These are phyloP conservation scores for Cynaeus angustus DNA, from an alignment of 2,888 invertebrate species.

Conservation along the genomic window DNA sequence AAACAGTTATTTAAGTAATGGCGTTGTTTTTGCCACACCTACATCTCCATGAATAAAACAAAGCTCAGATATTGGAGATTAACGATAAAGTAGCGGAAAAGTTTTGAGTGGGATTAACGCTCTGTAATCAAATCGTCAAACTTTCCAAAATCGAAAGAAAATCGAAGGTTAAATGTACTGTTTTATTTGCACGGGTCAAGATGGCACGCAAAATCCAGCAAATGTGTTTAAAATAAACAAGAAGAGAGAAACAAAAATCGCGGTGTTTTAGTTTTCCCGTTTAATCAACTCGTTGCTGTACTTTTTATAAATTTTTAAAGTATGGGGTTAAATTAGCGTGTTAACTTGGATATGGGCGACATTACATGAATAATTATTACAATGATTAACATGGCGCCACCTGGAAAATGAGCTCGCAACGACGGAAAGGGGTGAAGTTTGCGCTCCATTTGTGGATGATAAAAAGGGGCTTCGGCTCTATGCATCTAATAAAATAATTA, in stretches of 20 bases:
- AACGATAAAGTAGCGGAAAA: no score
- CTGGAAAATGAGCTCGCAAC: slow-evolving; percentile 5
- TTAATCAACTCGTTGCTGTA: slow-evolving; percentile 18
- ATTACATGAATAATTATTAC: slow-evolving; percentile 34
- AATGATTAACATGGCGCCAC: slow-evolving; percentile 28
- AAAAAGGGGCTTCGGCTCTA: no score
- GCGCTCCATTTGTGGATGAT: slow-evolving; percentile 11
- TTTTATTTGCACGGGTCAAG: no score
- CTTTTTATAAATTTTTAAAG: slow-evolving; percentile 30
- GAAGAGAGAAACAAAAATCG: background rate
- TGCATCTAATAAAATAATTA: no score
- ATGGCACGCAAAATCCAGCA: background rate
- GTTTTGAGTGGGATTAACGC: no score
- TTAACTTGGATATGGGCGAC: slow-evolving; percentile 8
- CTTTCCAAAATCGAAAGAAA: no score
- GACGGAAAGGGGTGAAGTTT: slow-evolving; percentile 1
- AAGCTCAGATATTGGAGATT: no score
- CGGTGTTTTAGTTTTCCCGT: slow-evolving; percentile 5
- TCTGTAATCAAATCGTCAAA: no score
- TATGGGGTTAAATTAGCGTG: slow-evolving; percentile 6
- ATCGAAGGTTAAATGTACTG: no score
- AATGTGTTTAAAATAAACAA: background rate
- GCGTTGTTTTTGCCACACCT: slow-evolving; percentile 5
- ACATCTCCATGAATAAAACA: background rate
- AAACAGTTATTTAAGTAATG: slow-evolving; percentile 10